A percentile compares a stretch with the other conserved stretches of the same genome.
phyloP scores from a whole-genome alignment of 2,113 vertebrate genomes.

The Chloropsis cyanopogon region DNA sequence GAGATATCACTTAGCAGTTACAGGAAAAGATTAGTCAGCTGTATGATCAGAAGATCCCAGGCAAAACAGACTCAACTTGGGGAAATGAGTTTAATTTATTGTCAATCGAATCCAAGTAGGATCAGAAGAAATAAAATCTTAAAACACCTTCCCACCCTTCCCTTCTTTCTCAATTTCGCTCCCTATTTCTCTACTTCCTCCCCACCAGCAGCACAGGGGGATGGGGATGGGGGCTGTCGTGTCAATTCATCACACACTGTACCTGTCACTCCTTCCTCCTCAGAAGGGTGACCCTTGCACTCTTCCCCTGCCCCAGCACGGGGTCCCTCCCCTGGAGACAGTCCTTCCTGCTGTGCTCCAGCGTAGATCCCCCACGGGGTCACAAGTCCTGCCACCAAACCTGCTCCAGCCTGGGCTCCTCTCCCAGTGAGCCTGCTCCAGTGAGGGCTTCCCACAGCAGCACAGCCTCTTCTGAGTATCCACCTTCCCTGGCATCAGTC shows the following conservation, averaged over 20 bases:
- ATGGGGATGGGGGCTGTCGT: background rate
- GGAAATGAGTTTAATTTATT: background rate
- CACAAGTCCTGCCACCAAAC: background rate
- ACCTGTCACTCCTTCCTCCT: background rate
- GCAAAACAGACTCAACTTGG: background rate
- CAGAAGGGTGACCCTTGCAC: background rate
- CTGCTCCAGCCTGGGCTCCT: background rate
- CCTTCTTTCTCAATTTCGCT: background rate
- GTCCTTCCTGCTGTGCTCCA: background rate
- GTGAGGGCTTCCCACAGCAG: background rate
- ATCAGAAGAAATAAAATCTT: background rate
- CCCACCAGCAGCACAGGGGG: accelerated
- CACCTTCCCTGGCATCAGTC: background rate
- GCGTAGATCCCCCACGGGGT: accelerated
- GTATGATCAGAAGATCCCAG: background rate
- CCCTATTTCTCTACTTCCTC: background rate
- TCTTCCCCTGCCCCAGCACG: accelerated
- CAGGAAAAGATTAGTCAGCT: background rate
- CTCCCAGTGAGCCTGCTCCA: background rate
- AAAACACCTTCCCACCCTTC: background rate
- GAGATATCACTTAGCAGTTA: background rate
- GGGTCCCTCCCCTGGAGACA: background rate
- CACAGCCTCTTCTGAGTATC: background rate
- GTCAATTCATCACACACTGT: background rate
- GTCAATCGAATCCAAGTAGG: background rate